These are phyloP conservation scores for Etheostoma nigrum DNA, from an alignment of 2,797 vertebrate genomes.

Conservation along the genomic window DNA sequence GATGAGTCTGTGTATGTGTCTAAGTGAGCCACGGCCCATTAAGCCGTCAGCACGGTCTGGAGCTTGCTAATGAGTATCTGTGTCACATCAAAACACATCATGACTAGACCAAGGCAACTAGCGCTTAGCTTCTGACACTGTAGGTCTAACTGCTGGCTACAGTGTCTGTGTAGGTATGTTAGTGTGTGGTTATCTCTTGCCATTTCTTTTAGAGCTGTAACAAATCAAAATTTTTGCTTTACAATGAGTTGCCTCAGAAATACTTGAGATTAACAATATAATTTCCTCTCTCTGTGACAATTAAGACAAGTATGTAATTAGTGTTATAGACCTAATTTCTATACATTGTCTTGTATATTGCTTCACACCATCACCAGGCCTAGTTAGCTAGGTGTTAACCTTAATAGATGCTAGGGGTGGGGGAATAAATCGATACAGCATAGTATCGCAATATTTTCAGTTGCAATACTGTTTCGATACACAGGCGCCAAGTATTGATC, in stretches of 20 bases:
- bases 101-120: neutral
- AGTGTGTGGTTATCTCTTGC: neutral
- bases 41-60: slow-evolving; percentile 29
- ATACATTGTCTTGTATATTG: too few relatives aligned
- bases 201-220: neutral
- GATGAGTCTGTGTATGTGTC: slow-evolving; percentile 11
- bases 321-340: too few relatives aligned
- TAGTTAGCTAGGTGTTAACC: neutral
- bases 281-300: too few relatives aligned
- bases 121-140: slow-evolving; percentile 16
- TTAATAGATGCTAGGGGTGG: neutral
- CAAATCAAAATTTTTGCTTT: too few relatives aligned
- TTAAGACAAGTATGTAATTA: too few relatives aligned
- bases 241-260: too few relatives aligned
- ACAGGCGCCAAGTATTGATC: too few relatives aligned
- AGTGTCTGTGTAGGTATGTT: slow-evolving; percentile 13
- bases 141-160: neutral
- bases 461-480: too few relatives aligned
- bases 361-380: neutral
- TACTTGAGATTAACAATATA: too few relatives aligned
- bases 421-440: too few relatives aligned
- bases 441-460: too few relatives aligned
- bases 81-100: slow-evolving; percentile 47
- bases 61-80: slow-evolving; percentile 53
- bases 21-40: slow-evolving; percentile 37